Conservation (phyloP, 2,888 invertebrate genomes). For the Ischnus inquisitorius region DNA sequence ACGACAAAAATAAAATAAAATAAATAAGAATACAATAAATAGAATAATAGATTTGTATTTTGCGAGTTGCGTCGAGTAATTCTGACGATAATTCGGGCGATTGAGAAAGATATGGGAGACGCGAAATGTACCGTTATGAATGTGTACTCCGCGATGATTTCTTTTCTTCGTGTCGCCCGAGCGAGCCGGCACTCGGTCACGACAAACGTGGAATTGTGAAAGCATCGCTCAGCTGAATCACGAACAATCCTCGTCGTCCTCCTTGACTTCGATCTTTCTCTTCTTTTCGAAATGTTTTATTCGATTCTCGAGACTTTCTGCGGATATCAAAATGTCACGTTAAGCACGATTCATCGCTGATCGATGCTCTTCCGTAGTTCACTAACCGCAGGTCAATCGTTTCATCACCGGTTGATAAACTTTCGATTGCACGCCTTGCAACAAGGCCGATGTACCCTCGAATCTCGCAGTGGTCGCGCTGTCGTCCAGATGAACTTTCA, state of each 20-base stretch:
- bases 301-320: slow-evolving; percentile 93
- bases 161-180: background rate
- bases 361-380: slow-evolving; percentile 22
- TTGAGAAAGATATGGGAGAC: background rate
- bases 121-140: background rate
- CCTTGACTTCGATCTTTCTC: slow-evolving; percentile 84
- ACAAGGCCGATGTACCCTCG: slow-evolving; percentile 88
- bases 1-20: slow-evolving; percentile 2
- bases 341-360: background rate
- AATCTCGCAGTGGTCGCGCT: slow-evolving; percentile 77
- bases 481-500: slow-evolving; percentile 83
- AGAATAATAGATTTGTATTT: background rate
- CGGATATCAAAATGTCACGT: slow-evolving; percentile 79
- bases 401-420: slow-evolving; percentile 91
- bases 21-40: background rate
- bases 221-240: background rate
- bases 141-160: background rate
- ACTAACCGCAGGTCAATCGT: slow-evolving; percentile 93
- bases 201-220: background rate
- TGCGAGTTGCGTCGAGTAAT: background rate
- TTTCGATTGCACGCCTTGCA: slow-evolving; percentile 90
- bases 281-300: slow-evolving; percentile 92
- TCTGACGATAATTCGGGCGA: background rate
- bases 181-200: background rate
- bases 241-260: slow-evolving; percentile 3